Base-by-base conservation (phyloP, 2,113 vertebrate species). In the Anolis carolinensis region DNA sequence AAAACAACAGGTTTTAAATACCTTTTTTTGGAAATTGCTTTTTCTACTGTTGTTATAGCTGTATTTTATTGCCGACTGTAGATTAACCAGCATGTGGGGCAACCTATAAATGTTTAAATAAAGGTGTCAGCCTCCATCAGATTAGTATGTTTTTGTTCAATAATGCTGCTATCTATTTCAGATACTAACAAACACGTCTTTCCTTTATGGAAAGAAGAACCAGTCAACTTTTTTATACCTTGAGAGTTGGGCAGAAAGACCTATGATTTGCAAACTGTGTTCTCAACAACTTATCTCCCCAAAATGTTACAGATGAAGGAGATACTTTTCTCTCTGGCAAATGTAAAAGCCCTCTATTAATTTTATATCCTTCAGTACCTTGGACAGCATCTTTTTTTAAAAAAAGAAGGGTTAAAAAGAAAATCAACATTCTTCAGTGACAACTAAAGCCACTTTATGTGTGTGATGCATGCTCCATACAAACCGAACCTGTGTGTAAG, bases 371-470 rank as follows among this genome's bases (percentile, higher is more conserved):
- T n/a, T 68, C 59, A 39, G 85, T 16, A 81, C 63, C 71, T 81
- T 86, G 79, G 79, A 86, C 71, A 52, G 71, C 85, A 81, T 36
- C 71, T 81, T 65, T 13, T 67, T 76, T 63, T 36, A 23, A 48
- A 9, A 50, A 10, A 32, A 9, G 32, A 9, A 25, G 39, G 30
- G 44, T 14, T 32, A 36, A 67, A 80, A 44, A 68, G 73, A 50
- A 65, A 34, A 11, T 10, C 65, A 76, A 55, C 6, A 11, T 68
- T 52, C 7, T 52, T 70, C 14, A 55, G 36, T 10, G 75, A 79
- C 25, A 52, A 67, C 16, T n/a, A 9, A 34, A 20, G 39, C 9
- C 8, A 8, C 5, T 73, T 65, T 75, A 62, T 16, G 44, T 30
- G 6, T 72, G 30, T 76, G 72, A 30, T 44, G 21, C 36, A 5